A percentile compares a stretch with the other conserved stretches of the same genome.
Conservation (phyloP, 1,140 invertebrate genomes). For the Cydia amplana region DNA sequence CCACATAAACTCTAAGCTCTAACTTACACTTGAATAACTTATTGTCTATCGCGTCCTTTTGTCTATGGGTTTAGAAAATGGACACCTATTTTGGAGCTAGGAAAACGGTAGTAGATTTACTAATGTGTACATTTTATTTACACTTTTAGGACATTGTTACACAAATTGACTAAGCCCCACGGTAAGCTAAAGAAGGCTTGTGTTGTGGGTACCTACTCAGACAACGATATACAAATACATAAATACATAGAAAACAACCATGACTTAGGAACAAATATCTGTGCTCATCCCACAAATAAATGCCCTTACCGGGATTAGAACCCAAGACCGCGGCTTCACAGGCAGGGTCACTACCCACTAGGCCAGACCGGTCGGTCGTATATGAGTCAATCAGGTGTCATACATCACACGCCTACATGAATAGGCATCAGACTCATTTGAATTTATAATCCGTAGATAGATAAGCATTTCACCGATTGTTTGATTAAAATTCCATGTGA, state of each 20-base stretch:
- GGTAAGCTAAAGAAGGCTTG: too few species aligned
- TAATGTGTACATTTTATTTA: not conserved
- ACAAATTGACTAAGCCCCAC: too few species aligned
- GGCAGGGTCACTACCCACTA: too few species aligned
- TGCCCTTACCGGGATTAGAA: too few species aligned
- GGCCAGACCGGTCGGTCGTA: too few species aligned
- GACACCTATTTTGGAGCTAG: not conserved
- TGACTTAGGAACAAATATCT: too few species aligned
- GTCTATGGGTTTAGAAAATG: not conserved
- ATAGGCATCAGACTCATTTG: not conserved
- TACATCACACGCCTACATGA: conserved; percentile 7
- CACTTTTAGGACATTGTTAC: too few species aligned
- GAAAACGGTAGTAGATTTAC: not conserved
- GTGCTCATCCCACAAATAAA: too few species aligned
- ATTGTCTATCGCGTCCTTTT: conserved; percentile 17
- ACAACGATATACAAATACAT: too few species aligned
- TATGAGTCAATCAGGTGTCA: not conserved
- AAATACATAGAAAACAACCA: too few species aligned
- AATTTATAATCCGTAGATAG: not conserved
- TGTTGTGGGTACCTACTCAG: too few species aligned
- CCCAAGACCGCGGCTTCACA: too few species aligned
- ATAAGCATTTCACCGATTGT: not conserved
- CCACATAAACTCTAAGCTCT: not conserved
- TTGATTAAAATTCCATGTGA: not conserved
- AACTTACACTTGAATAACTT: conserved; percentile 8